Base-by-base conservation (phyloP, 1,140 invertebrate genomes). In the Euborellia annulipes region DNA sequence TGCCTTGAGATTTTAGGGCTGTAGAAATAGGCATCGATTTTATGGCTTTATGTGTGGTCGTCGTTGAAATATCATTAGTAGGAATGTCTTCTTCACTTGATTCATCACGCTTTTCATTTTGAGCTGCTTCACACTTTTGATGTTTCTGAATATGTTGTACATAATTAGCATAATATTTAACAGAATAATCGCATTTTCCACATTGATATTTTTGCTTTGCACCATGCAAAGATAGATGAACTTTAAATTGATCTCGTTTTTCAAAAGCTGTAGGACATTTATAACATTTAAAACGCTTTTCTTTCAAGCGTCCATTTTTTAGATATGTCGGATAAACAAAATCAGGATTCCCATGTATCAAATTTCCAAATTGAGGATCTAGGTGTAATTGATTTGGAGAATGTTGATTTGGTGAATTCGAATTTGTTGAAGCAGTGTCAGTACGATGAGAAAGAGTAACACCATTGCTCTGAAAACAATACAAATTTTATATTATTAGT, bases 181-280 rank as follows among this genome's bases (percentile, higher is more conserved):
- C 86, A 1, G 85, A 84, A 61, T 91, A 92, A 62, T 91, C 86
- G 60, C 88, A 92, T 3, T 75, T 71, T 48, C 82, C 75, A 64
- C 88, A 92, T 47, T 76, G 79, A 60, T 85, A 89, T 48, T 78
- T 72, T 60, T 87, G 82, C 50, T 81, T 79, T 0, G 84, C 81
- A 6, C 85, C 85, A 58, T 92, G 88, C 2, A 91, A 61, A 4
- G 77, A 77, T 49, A 86, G 62, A 62, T 91, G 88, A 13, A 85
- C 73, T 55, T 82, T 79, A 58, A 85, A 90, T 58, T 89, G 84
- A 53, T 84, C 79, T 27, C 79, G 66, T 61, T 90, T 89, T 54
- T 86, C 82, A 62, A 89, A 90, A 0, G 82, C 82, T 16, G 85
- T 87, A 0, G 87, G 86, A 60, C 87, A 91, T 64, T 86, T 87